Evolutionary conservation across 64 coral and sea anemone species (phyloP).

Genomic region (Stylophora pistillata): DNA sequence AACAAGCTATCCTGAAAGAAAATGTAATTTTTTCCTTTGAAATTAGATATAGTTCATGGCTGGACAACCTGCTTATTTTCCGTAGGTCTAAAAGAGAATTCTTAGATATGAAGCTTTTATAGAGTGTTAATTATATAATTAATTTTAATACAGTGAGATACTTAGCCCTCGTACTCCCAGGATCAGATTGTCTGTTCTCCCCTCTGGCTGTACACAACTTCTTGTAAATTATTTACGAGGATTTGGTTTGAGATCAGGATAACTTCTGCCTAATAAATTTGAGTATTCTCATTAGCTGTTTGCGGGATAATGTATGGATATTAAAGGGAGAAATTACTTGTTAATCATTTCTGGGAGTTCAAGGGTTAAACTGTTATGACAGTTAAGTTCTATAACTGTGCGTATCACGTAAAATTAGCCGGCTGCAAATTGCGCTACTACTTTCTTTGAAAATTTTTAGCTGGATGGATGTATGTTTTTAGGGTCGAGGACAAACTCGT

Average conservation of each 20-base stretch:
- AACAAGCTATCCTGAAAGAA: too few relatives aligned
- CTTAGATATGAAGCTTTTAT: conserved; percentile 34
- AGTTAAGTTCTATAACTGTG: conserved; percentile 1
- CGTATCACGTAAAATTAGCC: not conserved
- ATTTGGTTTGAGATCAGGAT: too few relatives aligned
- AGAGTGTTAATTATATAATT: not conserved
- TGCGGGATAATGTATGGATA: too few relatives aligned
- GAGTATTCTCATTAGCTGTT: too few relatives aligned
- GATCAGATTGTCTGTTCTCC: too few relatives aligned
- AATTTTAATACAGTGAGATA: conserved; percentile 19
- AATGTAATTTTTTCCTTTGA: not conserved
- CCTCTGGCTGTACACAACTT: too few relatives aligned
- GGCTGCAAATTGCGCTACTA: not conserved
- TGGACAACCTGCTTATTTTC: not conserved
- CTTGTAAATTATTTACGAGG: too few relatives aligned
- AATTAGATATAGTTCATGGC: not conserved
- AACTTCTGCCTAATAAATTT: too few relatives aligned
- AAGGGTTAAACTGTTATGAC: not conserved
- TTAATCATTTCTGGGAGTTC: too few relatives aligned
- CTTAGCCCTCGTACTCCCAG: not conserved
- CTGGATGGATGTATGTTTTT: too few relatives aligned
- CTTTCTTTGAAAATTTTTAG: not conserved
- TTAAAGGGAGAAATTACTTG: too few relatives aligned
- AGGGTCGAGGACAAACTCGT: too few relatives aligned
- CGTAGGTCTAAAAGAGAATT: conserved; percentile 1